These are phyloP conservation scores for Eristalis arbustorum DNA, from an alignment of 2,888 invertebrate genomes.

Conservation along the genomic window DNA sequence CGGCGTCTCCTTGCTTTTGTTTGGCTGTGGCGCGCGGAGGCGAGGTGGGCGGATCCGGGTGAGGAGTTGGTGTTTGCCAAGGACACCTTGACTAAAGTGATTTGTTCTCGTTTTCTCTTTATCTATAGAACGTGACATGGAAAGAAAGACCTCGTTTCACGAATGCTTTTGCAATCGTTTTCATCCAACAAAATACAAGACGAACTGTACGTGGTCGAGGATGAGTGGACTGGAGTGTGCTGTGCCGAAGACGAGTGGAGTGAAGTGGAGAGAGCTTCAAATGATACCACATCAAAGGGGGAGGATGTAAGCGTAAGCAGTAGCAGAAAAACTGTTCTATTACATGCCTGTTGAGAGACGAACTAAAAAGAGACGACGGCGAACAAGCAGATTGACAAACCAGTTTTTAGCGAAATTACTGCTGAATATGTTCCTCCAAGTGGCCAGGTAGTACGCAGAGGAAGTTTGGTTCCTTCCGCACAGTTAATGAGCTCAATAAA, in stretches of 20 bases:
- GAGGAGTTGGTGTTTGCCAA: constrained; percentile 30
- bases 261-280: neutral
- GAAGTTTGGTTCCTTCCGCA: too few species aligned
- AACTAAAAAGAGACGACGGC: neutral
- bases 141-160: constrained; percentile 14
- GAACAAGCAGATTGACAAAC: neutral
- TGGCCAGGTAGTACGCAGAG: too few species aligned
- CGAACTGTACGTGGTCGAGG: neutral
- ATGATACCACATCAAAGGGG: constrained; percentile 9
- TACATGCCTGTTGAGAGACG: neutral
- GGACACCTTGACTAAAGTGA: constrained; percentile 40
- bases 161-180: constrained; percentile 5
- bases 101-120: constrained; percentile 29
- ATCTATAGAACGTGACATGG: constrained; percentile 26
- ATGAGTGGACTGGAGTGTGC: neutral
- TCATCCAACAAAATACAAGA: neutral
- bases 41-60: too few species aligned
- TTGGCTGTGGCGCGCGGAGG: neutral
- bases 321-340: neutral
- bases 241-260: neutral
- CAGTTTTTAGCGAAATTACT: too few species aligned
- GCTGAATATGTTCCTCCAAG: too few species aligned
- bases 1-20: constrained; percentile 25
- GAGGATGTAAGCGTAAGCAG: neutral
- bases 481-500: too few species aligned